phyloP scores from a whole-genome alignment of 2,888 invertebrate species.

The Aradus depressus region DNA sequence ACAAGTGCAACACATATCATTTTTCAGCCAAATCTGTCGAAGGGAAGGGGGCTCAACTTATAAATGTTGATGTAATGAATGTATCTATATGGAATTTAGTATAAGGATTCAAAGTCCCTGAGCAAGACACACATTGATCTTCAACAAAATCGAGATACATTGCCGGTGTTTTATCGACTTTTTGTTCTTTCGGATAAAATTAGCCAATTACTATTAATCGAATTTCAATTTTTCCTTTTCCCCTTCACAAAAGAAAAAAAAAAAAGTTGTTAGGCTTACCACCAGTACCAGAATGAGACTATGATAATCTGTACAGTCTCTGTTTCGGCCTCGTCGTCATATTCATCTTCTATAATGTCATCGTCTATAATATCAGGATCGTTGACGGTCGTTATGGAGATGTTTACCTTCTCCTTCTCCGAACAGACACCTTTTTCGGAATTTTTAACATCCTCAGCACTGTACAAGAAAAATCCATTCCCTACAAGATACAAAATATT shows the following conservation, averaged over 20 bases:
- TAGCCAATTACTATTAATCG: too few species aligned
- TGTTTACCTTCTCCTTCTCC: conserved; percentile 27
- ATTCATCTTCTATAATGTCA: conserved; percentile 13
- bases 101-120: too few species aligned
- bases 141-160: too few species aligned
- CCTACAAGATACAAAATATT: conserved; percentile 38
- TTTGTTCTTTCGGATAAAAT: too few species aligned
- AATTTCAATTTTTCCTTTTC: too few species aligned
- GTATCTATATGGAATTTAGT: too few species aligned
- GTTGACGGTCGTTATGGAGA: conserved; percentile 21
- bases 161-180: too few species aligned
- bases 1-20: too few species aligned
- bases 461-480: conserved; percentile 68
- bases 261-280: conserved; percentile 37
- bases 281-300: conserved; percentile 59
- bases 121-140: too few species aligned
- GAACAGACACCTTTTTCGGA: conserved; percentile 4
- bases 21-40: too few species aligned
- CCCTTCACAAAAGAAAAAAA: neutral
- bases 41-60: too few species aligned
- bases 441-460: conserved; percentile 36
- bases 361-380: conserved; percentile 7
- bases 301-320: conserved; percentile 21
- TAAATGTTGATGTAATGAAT: too few species aligned
- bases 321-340: conserved; percentile 9